phyloP scores from a whole-genome alignment of 2,797 vertebrate species.

The Lemur catta region DNA sequence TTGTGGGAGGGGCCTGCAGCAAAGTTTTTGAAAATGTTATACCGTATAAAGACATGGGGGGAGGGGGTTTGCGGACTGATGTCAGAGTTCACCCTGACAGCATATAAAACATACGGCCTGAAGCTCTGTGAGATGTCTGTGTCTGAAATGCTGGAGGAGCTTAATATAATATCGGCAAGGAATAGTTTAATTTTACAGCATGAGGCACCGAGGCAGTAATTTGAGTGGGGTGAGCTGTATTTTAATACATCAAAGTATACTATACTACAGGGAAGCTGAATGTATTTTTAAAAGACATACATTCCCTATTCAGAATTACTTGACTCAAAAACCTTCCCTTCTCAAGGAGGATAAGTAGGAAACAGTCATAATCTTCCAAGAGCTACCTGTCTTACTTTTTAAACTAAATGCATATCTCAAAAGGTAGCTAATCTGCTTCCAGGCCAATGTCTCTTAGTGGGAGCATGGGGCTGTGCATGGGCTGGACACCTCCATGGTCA shows the following conservation, averaged over 20 bases:
- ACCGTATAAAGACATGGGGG: constrained; percentile 30
- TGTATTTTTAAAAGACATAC: constrained; percentile 49
- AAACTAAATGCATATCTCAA: background rate
- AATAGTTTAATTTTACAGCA: constrained; percentile 77
- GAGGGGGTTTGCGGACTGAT: background rate
- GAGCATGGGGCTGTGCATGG: rapidly evolving
- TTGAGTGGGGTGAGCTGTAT: constrained; percentile 53
- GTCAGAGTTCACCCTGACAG: constrained; percentile 44
- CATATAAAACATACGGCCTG: constrained; percentile 55
- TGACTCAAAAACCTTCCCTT: constrained; percentile 21
- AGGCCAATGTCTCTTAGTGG: background rate
- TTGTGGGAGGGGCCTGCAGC: background rate
- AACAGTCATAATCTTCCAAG: background rate
- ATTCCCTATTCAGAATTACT: constrained; percentile 12
- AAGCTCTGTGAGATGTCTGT: constrained; percentile 59
- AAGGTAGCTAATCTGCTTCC: background rate
- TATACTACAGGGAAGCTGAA: constrained; percentile 28
- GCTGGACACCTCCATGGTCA: background rate
- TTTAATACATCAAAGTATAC: constrained; percentile 66
- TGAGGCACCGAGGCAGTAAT: constrained; percentile 62
- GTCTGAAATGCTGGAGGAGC: constrained; percentile 54
- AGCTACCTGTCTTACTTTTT: constrained; percentile 44
- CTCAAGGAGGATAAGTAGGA: background rate
- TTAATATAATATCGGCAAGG: constrained; percentile 67
- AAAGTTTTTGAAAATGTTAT: background rate